Evolutionary conservation across 2,113 vertebrate species (phyloP).

Genomic region (Tragulus kanchil): DNA sequence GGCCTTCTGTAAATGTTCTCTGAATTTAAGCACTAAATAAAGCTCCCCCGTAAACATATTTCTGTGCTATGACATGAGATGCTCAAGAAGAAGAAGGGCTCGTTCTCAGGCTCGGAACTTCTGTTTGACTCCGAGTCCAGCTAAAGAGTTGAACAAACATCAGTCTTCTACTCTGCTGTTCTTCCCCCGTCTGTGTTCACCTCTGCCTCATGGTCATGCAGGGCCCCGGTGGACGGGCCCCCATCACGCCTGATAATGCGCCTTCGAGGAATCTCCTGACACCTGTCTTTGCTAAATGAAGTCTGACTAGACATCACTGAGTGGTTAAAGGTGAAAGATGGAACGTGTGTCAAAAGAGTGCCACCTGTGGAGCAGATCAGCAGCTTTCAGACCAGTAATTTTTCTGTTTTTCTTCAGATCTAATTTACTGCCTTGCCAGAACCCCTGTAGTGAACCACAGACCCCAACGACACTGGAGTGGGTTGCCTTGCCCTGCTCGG

Average conservation of each 20-base stretch:
- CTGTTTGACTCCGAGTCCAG: accelerated
- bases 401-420: neutral
- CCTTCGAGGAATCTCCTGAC: neutral
- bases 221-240: neutral
- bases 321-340: neutral
- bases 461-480: too few relatives aligned
- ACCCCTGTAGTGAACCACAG: too few relatives aligned
- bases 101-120: neutral
- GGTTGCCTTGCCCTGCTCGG: too few relatives aligned
- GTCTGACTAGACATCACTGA: neutral
- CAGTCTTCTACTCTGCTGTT: accelerated
- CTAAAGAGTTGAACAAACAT: accelerated
- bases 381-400: accelerated
- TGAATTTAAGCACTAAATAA: neutral
- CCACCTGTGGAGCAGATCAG: accelerated
- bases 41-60: neutral
- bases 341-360: neutral
- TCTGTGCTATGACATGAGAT: accelerated
- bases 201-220: too few relatives aligned
- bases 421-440: too few relatives aligned
- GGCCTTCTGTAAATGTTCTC: neutral
- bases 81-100: neutral
- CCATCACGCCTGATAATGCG: accelerated
- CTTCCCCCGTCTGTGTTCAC: accelerated
- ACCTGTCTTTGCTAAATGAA: neutral